Evolutionary conservation across 2,797 vertebrate genomes (phyloP).

Genomic region (Platalea minor): DNA sequence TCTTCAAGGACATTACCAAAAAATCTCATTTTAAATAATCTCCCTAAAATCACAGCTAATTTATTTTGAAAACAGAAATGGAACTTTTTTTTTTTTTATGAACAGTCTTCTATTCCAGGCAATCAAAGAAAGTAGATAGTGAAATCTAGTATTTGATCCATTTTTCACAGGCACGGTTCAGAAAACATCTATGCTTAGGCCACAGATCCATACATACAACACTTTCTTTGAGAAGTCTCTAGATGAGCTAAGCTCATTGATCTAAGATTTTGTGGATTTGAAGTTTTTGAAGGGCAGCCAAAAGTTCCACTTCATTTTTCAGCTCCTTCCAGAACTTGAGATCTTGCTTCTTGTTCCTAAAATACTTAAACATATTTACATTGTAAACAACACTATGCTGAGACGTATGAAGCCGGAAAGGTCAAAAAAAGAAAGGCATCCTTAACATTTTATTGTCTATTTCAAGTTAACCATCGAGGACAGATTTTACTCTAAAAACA

Average conservation of each 20-base stretch:
- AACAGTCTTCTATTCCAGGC: conserved; percentile 34
- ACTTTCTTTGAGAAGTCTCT: conserved; percentile 42
- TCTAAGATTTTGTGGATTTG: conserved; percentile 47
- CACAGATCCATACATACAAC: not conserved
- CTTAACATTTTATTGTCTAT: not conserved
- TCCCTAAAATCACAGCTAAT: conserved; percentile 31
- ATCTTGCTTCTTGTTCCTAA: conserved; percentile 30
- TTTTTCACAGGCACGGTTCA: conserved; percentile 39
- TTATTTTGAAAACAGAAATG: conserved; percentile 52
- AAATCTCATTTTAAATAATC: conserved; percentile 22
- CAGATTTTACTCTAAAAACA: not conserved
- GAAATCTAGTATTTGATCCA: conserved; percentile 59
- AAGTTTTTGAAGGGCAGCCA: conserved; percentile 67
- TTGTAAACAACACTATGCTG: conserved; percentile 21
- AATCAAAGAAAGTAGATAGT: conserved; percentile 46
- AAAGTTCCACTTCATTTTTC: conserved; percentile 54
- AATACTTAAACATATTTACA: conserved; percentile 40
- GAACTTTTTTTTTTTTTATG: conserved; percentile 6
- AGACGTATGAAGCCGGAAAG: not conserved
- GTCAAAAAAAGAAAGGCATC: not conserved
- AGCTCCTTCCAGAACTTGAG: conserved; percentile 13
- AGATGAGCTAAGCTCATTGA: conserved; percentile 45
- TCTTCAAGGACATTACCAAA: not conserved
- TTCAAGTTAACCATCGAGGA: not conserved
- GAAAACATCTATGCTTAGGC: conserved; percentile 25